Conservation (phyloP, 2,113 vertebrate genomes). For the Mixornis gularis region DNA sequence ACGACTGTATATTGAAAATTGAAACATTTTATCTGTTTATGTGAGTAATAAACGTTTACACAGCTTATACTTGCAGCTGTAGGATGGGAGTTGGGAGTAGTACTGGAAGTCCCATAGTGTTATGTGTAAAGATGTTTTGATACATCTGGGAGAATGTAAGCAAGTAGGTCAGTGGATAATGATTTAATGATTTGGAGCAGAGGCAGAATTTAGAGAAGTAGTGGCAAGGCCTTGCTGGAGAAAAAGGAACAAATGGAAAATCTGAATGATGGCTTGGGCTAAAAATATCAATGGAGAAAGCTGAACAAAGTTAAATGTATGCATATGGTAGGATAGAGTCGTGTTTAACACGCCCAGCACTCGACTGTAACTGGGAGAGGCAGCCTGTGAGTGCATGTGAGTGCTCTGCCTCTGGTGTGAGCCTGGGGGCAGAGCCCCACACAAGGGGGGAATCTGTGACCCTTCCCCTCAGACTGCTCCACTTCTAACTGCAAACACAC, state of each 20-base stretch:
- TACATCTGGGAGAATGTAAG: slow-evolving; percentile 22
- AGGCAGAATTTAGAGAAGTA: background rate
- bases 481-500: background rate
- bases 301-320: background rate
- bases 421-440: background rate
- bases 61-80: slow-evolving; percentile 23
- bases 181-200: slow-evolving; percentile 31
- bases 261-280: slow-evolving; percentile 2
- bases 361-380: background rate
- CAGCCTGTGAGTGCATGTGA: background rate
- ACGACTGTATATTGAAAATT: background rate
- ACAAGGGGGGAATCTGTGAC: background rate
- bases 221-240: background rate
- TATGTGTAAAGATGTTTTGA: background rate
- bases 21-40: background rate
- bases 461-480: background rate
- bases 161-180: slow-evolving; percentile 36
- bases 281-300: slow-evolving; percentile 15
- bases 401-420: background rate
- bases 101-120: background rate
- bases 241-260: slow-evolving; percentile 15
- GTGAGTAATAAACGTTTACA: background rate
- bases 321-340: background rate
- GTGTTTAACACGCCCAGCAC: background rate
- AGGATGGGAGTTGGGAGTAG: background rate